A percentile compares a stretch with the other conserved stretches of the same genome.
Conservation (phyloP, 2,888 invertebrate genomes). For the Euzetes globulus region DNA sequence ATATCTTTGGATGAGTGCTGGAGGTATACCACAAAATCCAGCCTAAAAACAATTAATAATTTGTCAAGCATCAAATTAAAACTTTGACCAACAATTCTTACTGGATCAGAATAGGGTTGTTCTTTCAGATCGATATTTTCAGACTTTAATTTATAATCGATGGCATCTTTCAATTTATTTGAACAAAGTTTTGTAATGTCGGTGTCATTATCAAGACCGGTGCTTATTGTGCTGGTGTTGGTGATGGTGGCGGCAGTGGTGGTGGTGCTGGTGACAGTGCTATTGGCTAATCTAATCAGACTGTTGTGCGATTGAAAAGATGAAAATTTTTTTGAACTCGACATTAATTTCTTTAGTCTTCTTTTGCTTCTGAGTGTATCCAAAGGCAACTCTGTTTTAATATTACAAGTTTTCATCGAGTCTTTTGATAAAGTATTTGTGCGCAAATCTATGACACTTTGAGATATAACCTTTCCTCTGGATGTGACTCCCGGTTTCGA, state of each 20-base stretch:
- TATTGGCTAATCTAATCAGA: conserved; percentile 4
- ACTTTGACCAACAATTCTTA: conserved; percentile 39
- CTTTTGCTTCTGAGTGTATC: not conserved
- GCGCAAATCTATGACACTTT: conserved; percentile 5
- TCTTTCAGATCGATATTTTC: conserved; percentile 47
- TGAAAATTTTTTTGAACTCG: not conserved
- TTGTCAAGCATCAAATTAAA: not conserved
- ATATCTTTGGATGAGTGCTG: conserved; percentile 47
- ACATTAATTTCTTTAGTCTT: not conserved
- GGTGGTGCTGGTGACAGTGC: not conserved
- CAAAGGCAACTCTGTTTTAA: not conserved
- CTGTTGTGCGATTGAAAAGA: conserved; percentile 1
- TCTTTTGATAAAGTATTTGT: not conserved
- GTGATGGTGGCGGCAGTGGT: no score
- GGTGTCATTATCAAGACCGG: no score
- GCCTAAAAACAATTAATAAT: conserved; percentile 41
- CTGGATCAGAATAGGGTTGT: conserved; percentile 46
- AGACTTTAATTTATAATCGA: conserved; percentile 45
- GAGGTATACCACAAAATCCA: conserved; percentile 48
- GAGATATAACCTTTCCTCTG: no score
- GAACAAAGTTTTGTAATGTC: conserved; percentile 36
- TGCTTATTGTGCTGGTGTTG: no score
- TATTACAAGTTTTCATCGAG: not conserved
- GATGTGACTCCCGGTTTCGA: no score
- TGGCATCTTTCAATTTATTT: conserved; percentile 37